Base-by-base conservation (phyloP, 1,140 invertebrate species). In the Drosophila rhopaloa region DNA sequence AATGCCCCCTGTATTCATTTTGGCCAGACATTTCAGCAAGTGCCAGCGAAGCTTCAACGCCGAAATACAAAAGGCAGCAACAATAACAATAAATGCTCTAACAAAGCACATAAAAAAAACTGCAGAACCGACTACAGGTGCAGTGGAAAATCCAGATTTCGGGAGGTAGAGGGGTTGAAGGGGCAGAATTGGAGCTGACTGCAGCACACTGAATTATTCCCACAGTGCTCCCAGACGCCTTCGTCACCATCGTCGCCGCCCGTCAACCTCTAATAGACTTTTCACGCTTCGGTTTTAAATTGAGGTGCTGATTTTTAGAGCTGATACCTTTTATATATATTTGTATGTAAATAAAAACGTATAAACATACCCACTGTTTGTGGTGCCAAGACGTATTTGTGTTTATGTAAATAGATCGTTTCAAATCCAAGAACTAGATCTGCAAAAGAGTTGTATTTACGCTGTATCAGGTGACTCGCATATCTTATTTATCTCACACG, bases 211-310 rank as follows among this genome's bases (percentile, higher is more conserved):
- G 81, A 60, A 86, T 86, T 86, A 79, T 86, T 86, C 83, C 83
- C 83, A 86, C 83, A 86, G 78, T 81, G 37, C 67, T 66, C 72
- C 75, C 53, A 72, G 68, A 81, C 74, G 67, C 40, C 70, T 50
- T 50, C 68, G 63, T 70, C 67, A 37, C 19, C 65, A 11, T 16
- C 57, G 44, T 27, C 53, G 59, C 27, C 46, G 9, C 59, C 37
- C 79, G 67, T 77, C 78, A 71, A 77, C 67, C 82, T 61, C 71
- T 78, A 88, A 89, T 89, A 83, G 76, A 86, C 83, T 86, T 86
- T 86, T 86, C 83, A 89, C 83, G 80, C 83, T 89, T 86, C 51
- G 84, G 76, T 70, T 86, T 86, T 88, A 86, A 86, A 79, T 83
- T 82, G 83, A 89, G 84, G 83, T 74, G 84, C 72, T 86, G 83